Evolutionary conservation across 2,888 invertebrate species (phyloP), one percentile per base, ranked within the genome.

Genomic region (Eurytoma adleriae): DNA sequence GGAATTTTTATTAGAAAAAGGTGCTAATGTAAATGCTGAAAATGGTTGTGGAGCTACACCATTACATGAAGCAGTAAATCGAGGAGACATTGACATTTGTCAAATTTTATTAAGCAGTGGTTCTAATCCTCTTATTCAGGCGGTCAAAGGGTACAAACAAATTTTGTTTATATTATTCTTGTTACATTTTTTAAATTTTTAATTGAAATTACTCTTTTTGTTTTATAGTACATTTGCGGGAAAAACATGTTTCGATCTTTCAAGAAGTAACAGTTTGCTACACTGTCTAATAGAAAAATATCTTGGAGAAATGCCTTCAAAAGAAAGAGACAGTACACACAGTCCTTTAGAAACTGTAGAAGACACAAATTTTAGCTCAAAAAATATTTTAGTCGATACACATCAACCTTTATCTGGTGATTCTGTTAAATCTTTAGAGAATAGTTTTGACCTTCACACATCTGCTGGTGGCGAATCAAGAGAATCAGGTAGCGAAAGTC

Each of bases 1-100:
- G 3, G 24, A 14, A 62, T 68, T 62, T 57, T 54, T 2, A 62
- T 14, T 78, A 92, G 94, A 93, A 64, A 91, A 92, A 83, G 93
- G 93, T 72, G 93, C 93, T 1, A 91, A 92, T 84, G 92, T 93
- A 16, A 93, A 94, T 89, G 89, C 91, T 52, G 90, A 92, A 82
- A 94, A 94, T 88, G 91, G 91, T 12, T 92, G 92, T 84, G 93
- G 94, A 4, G 92, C 92, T 30, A 93, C 93, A 2, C 93, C 94
- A 2, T 87, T 94, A 59, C 93, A 94, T 84, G 94, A 94, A 86
- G 94, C 94, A 57, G 92, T 94, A 2, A 91, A 90, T 83, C 91
- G 93, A 78, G 93, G 92, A 0, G 92, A 93, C 86, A 86, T 90
- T 72, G 90, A 90, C 14, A 92, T 94, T 83, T 92, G 93, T 59